Conservation (phyloP, 2,888 invertebrate genomes). For the Sarcophaga carnaria region DNA sequence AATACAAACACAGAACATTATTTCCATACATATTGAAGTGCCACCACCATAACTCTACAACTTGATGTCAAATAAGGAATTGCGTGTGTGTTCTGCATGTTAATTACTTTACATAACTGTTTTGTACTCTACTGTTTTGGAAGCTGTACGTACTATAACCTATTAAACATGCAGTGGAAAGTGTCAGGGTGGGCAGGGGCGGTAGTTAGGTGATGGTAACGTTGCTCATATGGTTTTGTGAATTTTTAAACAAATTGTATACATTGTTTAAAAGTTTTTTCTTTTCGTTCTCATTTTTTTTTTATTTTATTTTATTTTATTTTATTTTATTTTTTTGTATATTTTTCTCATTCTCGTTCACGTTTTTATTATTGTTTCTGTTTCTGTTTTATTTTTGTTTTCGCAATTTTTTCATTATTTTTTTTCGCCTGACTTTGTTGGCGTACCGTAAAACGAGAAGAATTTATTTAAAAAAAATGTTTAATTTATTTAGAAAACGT, state of each 20-base stretch:
- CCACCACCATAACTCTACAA: background rate
- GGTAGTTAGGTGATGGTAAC: no score
- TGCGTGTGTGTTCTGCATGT: constrained; percentile 21
- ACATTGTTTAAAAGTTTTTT: constrained; percentile 9
- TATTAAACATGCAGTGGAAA: no score
- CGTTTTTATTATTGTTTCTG: background rate
- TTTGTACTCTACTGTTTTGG: no score
- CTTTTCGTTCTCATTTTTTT: background rate
- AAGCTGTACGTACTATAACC: no score
- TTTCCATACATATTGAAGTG: background rate
- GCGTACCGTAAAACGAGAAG: background rate
- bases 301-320: no score
- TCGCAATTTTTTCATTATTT: no score
- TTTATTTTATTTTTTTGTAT: no score
- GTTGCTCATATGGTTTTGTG: constrained; percentile 19
- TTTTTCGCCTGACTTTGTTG: background rate
- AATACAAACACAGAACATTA: background rate
- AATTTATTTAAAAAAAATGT: constrained; percentile 22
- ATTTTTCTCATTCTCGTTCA: background rate
- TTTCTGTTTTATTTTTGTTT: background rate
- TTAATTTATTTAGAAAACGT: constrained; percentile 55
- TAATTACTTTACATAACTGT: background rate
- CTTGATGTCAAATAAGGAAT: background rate
- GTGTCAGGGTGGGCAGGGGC: no score
- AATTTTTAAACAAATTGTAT: constrained; percentile 32